phyloP scores from a whole-genome alignment of 2,113 vertebrate genomes.

The Austrofundulus limnaeus region DNA sequence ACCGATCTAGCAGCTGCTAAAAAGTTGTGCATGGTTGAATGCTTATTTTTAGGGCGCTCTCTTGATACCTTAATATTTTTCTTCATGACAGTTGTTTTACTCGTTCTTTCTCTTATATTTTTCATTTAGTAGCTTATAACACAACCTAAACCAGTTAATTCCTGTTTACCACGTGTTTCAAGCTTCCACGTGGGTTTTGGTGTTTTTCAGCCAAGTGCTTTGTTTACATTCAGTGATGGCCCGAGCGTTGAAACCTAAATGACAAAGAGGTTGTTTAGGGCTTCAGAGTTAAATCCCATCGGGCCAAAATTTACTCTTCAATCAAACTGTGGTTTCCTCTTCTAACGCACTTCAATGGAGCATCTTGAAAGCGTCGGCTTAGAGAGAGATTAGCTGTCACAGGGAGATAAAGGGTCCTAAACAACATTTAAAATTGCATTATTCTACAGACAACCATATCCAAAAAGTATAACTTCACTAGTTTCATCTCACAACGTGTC shows the following conservation, averaged over 20 bases:
- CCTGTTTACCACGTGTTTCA: no score
- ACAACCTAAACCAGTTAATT: no score
- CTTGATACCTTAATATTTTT: no score
- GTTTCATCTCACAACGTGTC: slow-evolving; percentile 13
- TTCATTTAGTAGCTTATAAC: no score
- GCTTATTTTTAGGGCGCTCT: no score
- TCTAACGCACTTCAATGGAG: slow-evolving; percentile 59
- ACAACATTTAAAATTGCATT: slow-evolving; percentile 34
- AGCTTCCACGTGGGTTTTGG: no score
- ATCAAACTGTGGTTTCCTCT: slow-evolving; percentile 52
- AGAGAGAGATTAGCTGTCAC: slow-evolving; percentile 49
- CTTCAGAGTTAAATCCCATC: slow-evolving; percentile 15
- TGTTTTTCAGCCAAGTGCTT: no score
- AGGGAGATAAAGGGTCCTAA: slow-evolving; percentile 38
- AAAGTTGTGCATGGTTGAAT: no score
- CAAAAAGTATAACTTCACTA: slow-evolving; percentile 28
- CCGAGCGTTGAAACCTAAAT: not conserved
- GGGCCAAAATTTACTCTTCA: slow-evolving; percentile 48
- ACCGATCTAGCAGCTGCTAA: no score
- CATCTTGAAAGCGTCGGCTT: slow-evolving; percentile 49
- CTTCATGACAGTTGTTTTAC: no score
- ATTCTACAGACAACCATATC: slow-evolving; percentile 28
- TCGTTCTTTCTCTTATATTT: no score
- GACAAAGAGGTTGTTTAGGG: slow-evolving; percentile 3
- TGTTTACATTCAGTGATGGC: no score